Conservation (phyloP, 2,888 invertebrate species). For the Norana najaformis region DNA sequence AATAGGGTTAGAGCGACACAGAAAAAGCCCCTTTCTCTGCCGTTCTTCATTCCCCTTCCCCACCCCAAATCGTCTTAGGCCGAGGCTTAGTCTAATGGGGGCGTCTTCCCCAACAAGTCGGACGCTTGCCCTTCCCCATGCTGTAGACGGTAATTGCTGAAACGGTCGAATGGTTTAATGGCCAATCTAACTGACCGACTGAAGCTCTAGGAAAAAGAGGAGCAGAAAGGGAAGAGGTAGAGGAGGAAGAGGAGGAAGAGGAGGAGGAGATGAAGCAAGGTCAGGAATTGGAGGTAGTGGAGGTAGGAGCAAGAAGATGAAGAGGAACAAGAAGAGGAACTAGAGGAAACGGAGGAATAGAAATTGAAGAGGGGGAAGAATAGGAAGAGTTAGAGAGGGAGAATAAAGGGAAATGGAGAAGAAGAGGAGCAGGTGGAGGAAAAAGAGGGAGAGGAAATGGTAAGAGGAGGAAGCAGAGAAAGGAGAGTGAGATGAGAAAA, state of each 20-base stretch:
- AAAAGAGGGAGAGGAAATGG: background rate
- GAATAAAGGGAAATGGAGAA: background rate
- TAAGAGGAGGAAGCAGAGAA: background rate
- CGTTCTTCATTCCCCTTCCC: no score
- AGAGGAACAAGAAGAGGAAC: background rate
- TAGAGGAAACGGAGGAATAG: background rate
- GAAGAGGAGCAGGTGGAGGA: background rate
- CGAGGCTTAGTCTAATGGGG: background rate
- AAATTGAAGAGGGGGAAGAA: background rate
- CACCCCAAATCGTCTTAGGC: background rate
- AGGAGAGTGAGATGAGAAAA: background rate
- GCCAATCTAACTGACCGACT: background rate
- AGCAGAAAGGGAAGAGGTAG: background rate
- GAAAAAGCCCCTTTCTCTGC: no score
- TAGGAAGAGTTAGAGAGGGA: background rate
- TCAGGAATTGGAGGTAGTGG: background rate
- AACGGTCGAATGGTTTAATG: background rate
- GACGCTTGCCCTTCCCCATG: no score
- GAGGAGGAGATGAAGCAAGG: slow-evolving; percentile 9
- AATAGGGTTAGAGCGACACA: no score
- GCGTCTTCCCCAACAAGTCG: background rate
- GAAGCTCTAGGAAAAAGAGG: background rate
- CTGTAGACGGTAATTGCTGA: background rate
- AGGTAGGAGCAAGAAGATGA: background rate
- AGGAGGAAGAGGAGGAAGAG: slow-evolving; percentile 9